phyloP scores from a whole-genome alignment of 2,888 invertebrate species.

The Acrobasis consociella region DNA sequence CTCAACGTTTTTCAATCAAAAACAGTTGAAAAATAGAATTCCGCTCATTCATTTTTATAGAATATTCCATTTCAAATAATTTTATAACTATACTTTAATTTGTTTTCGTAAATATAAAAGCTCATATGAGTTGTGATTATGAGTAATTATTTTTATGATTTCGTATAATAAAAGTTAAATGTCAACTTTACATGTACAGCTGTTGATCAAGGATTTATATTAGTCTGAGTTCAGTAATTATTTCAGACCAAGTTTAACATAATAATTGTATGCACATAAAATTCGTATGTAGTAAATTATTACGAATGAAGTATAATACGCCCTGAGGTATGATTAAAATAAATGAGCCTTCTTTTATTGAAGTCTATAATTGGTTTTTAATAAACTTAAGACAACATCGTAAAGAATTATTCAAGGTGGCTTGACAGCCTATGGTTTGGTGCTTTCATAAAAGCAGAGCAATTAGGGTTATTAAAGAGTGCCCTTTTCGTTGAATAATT shows the following conservation, averaged over 20 bases:
- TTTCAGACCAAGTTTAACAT: conserved; percentile 28
- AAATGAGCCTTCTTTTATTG: conserved; percentile 51
- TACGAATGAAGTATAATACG: conserved; percentile 37
- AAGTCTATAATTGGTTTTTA: conserved; percentile 63
- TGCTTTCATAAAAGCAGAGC: conserved; percentile 9
- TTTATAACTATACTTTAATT: neutral
- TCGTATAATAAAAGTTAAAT: conserved; percentile 11
- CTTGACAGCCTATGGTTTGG: conserved; percentile 27
- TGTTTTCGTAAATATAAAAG: neutral
- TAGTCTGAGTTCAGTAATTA: neutral
- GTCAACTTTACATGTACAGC: conserved; percentile 9
- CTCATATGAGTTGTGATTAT: conserved; percentile 21
- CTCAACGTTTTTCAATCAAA: no score
- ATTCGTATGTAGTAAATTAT: conserved; percentile 34
- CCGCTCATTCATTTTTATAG: no score
- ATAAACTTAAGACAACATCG: conserved; percentile 31
- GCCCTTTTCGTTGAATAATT: neutral
- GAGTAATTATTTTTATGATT: conserved; percentile 20
- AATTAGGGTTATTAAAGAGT: conserved; percentile 14
- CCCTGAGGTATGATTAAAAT: conserved; percentile 54
- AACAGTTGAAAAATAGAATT: no score
- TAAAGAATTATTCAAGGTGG: conserved; percentile 25
- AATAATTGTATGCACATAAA: conserved; percentile 38
- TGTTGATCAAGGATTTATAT: conserved; percentile 21
- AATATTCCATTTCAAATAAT: neutral